Evolutionary conservation across 2,113 vertebrate species (phyloP).

Genomic region (Anhinga anhinga): DNA sequence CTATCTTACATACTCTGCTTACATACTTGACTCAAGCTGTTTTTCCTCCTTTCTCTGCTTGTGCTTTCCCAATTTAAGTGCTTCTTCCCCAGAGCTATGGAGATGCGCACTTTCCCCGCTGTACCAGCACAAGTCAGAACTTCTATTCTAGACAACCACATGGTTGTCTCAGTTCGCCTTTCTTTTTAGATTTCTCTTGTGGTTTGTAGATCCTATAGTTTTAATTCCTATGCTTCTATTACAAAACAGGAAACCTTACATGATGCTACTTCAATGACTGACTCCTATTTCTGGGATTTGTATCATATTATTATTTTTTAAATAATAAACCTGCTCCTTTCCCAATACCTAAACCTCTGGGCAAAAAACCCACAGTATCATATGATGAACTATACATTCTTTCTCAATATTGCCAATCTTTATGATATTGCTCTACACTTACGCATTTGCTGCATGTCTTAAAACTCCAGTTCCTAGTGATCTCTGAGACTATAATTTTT

Average conservation of each 20-base stretch:
- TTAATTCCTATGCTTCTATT: not conserved
- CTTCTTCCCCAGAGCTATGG: not conserved
- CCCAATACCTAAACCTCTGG: not conserved
- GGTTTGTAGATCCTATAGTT: not conserved
- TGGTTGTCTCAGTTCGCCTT: not conserved
- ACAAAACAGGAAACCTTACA: not conserved
- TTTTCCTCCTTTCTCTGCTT: not conserved
- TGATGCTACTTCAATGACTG: not conserved
- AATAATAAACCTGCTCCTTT: not conserved
- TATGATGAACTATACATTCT: not conserved
- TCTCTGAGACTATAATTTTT: not conserved
- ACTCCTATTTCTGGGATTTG: not conserved
- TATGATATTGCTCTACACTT: not conserved
- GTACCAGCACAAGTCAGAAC: not conserved
- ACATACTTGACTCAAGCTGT: not conserved
- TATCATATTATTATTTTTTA: not conserved
- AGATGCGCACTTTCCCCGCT: rapidly evolving
- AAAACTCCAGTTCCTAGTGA: not conserved
- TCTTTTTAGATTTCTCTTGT: not conserved
- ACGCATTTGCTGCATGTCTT: not conserved
- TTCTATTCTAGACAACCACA: not conserved
- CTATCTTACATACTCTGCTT: not conserved
- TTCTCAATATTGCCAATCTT: not conserved
- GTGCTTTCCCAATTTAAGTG: not conserved
- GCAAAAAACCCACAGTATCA: not conserved